Evolutionary conservation across 30 jellyfish, hydroid and myxozoan species (phyloP), one percentile per base, ranked within the genome.

Genomic region (Aurelia sp.): DNA sequence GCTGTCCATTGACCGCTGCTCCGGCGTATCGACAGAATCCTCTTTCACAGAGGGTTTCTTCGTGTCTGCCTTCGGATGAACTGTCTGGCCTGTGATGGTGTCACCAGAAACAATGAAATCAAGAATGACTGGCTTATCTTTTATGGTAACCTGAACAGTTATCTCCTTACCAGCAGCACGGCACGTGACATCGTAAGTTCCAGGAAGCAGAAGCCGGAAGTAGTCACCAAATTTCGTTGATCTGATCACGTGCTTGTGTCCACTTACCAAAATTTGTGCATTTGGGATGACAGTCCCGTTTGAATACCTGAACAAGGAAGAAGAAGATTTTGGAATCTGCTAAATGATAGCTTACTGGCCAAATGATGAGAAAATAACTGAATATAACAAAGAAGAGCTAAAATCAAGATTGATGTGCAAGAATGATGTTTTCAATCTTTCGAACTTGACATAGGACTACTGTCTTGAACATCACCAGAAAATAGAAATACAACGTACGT

Each of bases 151-250:
- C 21, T 63, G 73, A 22, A 63, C 78, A 6, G 87, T 74, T 16
- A 92, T 16, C 68, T 73, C 71, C 59, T 82, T 74, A 15, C 92
- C 96, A 62, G 53, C 96, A 18, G 95, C 99, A 7, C 13, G 40
- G 40, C 87, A 95, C n/a, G 87, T 91, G 79, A 96, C 81, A 30
- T 68, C 57, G 88, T 96, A 96, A 51, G 33, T 80, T 22, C 99
- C 99, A 21, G 98, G 97, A 35, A 96, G 94, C 21, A 96, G 96
- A 37, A 96, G 97, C 33, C 98, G 98, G 86, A 71, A 96, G 68
- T 86, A 96, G 63, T 96, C 97, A 11, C 99, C 99, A 50, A 64
- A 67, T 27, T 77, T 72, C 21, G 97, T 76, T 12, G 99, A 77
- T 19, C 31, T 41, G 64, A 91, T 66, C 13, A 73, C 65, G 71